Percentiles rank a stretch among this genome's conserved stretches.
These are phyloP conservation scores for Drosophila cardini DNA, from an alignment of 1,140 invertebrate genomes.

Conservation along the genomic window DNA sequence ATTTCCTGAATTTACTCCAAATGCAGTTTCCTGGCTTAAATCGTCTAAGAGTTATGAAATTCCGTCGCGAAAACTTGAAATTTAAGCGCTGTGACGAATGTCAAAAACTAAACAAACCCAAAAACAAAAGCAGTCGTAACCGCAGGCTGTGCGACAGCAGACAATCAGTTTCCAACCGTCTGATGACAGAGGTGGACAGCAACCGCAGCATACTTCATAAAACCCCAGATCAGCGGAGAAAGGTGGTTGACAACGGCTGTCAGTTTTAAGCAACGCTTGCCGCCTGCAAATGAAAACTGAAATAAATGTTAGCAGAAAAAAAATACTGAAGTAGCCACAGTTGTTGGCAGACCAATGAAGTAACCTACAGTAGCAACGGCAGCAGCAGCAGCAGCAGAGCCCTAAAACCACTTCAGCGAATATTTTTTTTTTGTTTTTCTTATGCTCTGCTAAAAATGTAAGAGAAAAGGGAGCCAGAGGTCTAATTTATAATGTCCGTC, in stretches of 20 bases:
- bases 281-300: constrained; percentile 47
- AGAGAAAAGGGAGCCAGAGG: not conserved
- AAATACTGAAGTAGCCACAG: constrained; percentile 57
- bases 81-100: constrained; percentile 28
- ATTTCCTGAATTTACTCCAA: no score
- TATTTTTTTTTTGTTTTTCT: constrained; percentile 9
- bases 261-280: constrained; percentile 33
- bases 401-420: constrained; percentile 19
- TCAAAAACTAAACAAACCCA: constrained; percentile 14
- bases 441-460: not conserved
- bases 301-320: constrained; percentile 37
- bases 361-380: not conserved
- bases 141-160: constrained; percentile 44
- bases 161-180: not conserved
- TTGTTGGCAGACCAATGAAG: constrained; percentile 58
- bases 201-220: constrained; percentile 13
- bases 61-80: constrained; percentile 11
- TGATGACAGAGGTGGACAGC: not conserved
- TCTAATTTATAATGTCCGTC: constrained; percentile 44
- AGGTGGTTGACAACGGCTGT: constrained; percentile 50
- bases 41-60: constrained; percentile 6
- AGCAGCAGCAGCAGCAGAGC: not conserved
- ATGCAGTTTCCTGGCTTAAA: not conserved
- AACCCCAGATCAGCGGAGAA: constrained; percentile 20
- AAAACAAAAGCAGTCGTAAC: constrained; percentile 21